Evolutionary conservation across 2,113 vertebrate species (phyloP), one percentile per base, ranked within the genome.

Genomic region (Lepus americanus): DNA sequence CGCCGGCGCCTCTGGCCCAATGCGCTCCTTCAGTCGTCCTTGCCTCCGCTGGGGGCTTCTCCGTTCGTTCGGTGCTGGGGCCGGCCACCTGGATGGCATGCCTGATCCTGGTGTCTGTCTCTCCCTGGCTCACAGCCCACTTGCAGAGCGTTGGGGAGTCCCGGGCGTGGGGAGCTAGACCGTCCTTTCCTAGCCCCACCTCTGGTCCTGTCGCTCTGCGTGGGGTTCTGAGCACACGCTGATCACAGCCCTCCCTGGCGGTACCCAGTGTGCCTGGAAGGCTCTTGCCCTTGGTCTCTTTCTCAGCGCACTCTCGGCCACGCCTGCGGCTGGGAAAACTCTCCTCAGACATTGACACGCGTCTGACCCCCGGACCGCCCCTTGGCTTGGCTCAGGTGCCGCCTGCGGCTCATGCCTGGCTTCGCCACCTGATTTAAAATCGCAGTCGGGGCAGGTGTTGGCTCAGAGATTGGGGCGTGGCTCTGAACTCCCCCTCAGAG

Each of bases 221-320:
- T 31, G 25, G 76, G 77, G 23, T 82, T 82, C 23, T 78, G 87
- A 70, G 6, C 1, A 6, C 5, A 1, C 0, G 20, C 31, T 67
- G 66, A n/a, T 31, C 36, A 31, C 31, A 51, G 31, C 66, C 19
- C 9, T 86, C 39, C 25, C 36, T 17, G 16, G 33, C 36, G 33
- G 2, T 36, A 27, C 11, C 27, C 33, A 0, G 44, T 14, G 36
- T 12, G 12, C 39, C 53, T 31, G 5, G 8, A 29, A 2, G 2
- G 6, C 20, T n/a, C 19, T 55, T 7, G 12, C 1, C 1, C 4
- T 22, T 72, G 0, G 0, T 44, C n/a, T 36, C n/a, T 63, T 33
- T 61, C 36, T 20, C 14, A 23, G 36, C 3, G 67, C 5, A 0
- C 27, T 72, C 5, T 66, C 44, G 44, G 44, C 7, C 44, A 44